phyloP scores from a whole-genome alignment of 1,140 invertebrate species.

The Leptinotarsa lineolata region DNA sequence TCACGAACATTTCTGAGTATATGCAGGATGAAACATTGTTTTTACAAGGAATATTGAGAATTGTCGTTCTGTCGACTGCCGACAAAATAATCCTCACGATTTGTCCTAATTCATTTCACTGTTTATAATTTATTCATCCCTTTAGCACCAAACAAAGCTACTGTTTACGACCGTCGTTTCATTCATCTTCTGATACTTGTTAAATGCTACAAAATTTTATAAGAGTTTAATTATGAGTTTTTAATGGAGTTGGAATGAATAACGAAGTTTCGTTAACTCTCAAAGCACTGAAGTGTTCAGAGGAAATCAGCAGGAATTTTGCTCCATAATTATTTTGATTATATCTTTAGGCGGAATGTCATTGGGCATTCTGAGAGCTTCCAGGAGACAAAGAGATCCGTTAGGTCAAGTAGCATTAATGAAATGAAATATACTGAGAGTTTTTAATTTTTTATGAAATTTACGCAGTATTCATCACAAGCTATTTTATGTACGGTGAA shows the following conservation, averaged over 20 bases:
- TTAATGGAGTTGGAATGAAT: slow-evolving; percentile 6
- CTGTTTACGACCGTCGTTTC: background rate
- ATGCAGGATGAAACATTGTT: no score
- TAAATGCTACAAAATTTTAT: background rate
- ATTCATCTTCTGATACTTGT: background rate
- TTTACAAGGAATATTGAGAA: no score
- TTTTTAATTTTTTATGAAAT: no score
- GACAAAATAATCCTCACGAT: no score
- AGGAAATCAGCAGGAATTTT: background rate
- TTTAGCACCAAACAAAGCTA: background rate
- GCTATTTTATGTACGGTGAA: no score
- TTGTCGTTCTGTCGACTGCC: no score
- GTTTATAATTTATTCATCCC: no score
- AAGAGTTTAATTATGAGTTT: slow-evolving; percentile 1
- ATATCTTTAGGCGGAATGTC: background rate
- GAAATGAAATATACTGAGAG: background rate
- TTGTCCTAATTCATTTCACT: no score
- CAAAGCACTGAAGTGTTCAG: background rate
- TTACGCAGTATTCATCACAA: no score
- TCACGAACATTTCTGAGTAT: no score
- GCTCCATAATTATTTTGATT: slow-evolving; percentile 2
- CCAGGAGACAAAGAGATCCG: background rate
- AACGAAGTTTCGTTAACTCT: background rate
- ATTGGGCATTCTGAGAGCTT: background rate
- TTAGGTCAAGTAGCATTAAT: background rate